Conservation (phyloP, 2,888 invertebrate genomes). For the Chymomyza procnemis region DNA sequence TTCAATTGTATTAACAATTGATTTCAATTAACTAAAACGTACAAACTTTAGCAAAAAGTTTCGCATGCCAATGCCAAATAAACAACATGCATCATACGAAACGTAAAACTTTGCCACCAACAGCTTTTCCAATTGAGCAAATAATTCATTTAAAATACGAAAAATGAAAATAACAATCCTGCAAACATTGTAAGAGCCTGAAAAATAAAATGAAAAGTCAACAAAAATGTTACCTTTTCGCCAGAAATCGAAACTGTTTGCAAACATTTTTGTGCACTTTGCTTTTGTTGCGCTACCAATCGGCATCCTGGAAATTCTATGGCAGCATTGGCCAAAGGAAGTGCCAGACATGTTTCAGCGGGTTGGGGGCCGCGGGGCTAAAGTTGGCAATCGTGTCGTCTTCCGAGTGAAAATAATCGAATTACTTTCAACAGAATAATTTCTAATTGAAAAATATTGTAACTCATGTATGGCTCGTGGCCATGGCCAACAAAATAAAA, state of each 20-base stretch:
- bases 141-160: conserved; percentile 39
- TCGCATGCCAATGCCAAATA: neutral
- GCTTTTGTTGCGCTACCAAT: conserved; percentile 30
- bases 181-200: conserved; percentile 17
- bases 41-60: neutral
- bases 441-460: conserved; percentile 80
- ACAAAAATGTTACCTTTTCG: conserved; percentile 55
- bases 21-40: neutral
- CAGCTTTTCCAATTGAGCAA: conserved; percentile 61
- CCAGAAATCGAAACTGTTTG: conserved; percentile 64
- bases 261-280: conserved; percentile 62
- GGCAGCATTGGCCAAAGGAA: conserved; percentile 28
- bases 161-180: neutral
- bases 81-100: conserved; percentile 35
- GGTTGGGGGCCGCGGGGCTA: neutral
- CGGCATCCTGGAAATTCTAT: conserved; percentile 14
- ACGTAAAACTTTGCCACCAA: conserved; percentile 61
- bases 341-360: conserved; percentile 3
- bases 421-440: conserved; percentile 79
- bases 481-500: conserved; percentile 29
- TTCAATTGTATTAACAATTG: neutral
- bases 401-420: conserved; percentile 79
- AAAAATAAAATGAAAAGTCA: conserved; percentile 66
- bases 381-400: conserved; percentile 44
- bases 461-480: conserved; percentile 62